These are phyloP conservation scores for Pollenia angustigena DNA, from an alignment of 2,888 invertebrate genomes.

Conservation along the genomic window DNA sequence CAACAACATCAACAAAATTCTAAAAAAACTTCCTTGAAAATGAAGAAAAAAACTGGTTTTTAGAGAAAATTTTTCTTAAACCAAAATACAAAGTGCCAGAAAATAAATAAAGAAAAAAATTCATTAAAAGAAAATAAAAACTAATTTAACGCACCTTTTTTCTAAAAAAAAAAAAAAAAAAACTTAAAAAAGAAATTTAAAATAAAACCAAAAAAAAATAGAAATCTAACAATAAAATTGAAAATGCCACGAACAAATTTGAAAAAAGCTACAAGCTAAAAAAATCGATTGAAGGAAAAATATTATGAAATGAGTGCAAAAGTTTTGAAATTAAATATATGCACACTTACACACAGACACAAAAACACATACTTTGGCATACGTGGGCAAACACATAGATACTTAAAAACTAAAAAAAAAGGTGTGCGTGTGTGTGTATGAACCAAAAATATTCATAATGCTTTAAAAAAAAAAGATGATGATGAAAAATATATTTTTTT, in stretches of 20 bases:
- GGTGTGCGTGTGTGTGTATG: slow-evolving; percentile 43
- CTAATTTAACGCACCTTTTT: slow-evolving; percentile 8
- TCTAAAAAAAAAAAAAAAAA: background rate
- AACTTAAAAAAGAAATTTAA: slow-evolving; percentile 6
- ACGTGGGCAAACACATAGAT: slow-evolving; percentile 15
- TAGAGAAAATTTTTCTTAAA: background rate
- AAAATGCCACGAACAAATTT: slow-evolving; percentile 59
- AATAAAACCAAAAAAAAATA: slow-evolving; percentile 16
- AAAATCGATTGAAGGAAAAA: slow-evolving; percentile 49
- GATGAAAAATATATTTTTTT: slow-evolving; percentile 37
- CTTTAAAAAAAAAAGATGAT: slow-evolving; percentile 46
- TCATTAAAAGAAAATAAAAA: slow-evolving; percentile 3
- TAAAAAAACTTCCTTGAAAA: background rate
- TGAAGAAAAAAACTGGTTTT: background rate
- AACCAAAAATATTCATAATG: slow-evolving; percentile 70
- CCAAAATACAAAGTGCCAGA: slow-evolving; percentile 23
- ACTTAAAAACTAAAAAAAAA: slow-evolving; percentile 2
- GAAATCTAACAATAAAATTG: slow-evolving; percentile 41
- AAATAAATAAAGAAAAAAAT: slow-evolving; percentile 22
- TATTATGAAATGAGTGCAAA: slow-evolving; percentile 72
- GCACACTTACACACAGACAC: slow-evolving; percentile 32
- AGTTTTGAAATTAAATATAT: slow-evolving; percentile 71
- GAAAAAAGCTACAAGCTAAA: slow-evolving; percentile 1
- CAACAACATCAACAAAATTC: slow-evolving; percentile 17
- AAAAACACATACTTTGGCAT: slow-evolving; percentile 10